Percentiles rank a stretch among this genome's conserved stretches.
These are phyloP conservation scores for Cottus gobio DNA, from an alignment of 2,113 vertebrate genomes.

Conservation along the genomic window DNA sequence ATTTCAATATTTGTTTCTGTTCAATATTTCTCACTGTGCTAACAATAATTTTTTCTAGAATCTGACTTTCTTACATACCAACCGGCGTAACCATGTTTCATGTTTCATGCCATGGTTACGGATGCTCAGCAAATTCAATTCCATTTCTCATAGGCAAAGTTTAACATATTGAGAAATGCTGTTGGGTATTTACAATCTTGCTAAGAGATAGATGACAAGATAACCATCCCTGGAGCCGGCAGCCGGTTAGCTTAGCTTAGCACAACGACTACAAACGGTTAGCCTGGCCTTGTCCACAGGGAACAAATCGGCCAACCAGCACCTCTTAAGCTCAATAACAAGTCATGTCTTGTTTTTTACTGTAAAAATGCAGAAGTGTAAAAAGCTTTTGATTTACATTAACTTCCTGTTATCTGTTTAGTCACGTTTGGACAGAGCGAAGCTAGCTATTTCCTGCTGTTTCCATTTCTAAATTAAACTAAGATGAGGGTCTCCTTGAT, in stretches of 20 bases:
- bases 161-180: background rate
- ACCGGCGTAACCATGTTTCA: background rate
- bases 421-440: background rate
- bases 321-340: background rate
- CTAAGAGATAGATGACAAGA: background rate
- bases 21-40: no score
- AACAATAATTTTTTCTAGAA: no score
- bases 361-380: no score
- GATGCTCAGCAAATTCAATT: background rate
- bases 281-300: background rate
- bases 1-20: conserved; percentile 17
- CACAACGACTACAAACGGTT: background rate
- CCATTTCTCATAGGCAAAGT: background rate
- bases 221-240: background rate
- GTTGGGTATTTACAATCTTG: background rate
- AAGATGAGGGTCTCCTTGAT: background rate
- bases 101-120: background rate
- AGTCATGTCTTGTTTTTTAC: background rate
- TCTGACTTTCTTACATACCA: background rate
- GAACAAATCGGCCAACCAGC: background rate
- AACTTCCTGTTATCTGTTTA: background rate
- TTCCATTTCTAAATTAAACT: background rate
- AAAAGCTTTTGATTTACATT: background rate
- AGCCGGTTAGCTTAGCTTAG: background rate
- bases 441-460: background rate